phyloP scores from a whole-genome alignment of 2,797 vertebrate species.

The Sebastes matsubarae region DNA sequence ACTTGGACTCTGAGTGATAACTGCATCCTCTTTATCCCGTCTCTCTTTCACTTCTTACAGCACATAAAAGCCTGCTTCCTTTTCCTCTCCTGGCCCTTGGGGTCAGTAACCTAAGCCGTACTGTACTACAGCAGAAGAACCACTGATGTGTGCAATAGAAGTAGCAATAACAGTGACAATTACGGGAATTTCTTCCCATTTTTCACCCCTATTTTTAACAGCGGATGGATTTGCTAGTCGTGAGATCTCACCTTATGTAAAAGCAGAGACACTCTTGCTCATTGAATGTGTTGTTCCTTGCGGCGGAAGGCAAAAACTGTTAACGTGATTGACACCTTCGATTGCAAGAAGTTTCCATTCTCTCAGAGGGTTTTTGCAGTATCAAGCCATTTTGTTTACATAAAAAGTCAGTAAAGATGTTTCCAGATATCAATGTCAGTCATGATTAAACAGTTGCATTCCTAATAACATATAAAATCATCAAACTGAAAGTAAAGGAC shows the following conservation, averaged over 20 bases:
- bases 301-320: background rate
- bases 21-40: conserved; percentile 40
- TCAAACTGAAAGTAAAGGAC: background rate
- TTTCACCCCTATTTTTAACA: background rate
- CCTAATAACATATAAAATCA: background rate
- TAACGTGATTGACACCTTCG: background rate
- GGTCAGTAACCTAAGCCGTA: conserved; percentile 24
- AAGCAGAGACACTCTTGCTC: background rate
- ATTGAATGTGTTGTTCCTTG: background rate
- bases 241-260: background rate
- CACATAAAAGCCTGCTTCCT: conserved; percentile 49
- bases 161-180: background rate
- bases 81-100: conserved; percentile 18
- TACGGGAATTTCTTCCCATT: background rate
- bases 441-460: background rate
- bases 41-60: conserved; percentile 51
- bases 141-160: background rate
- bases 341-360: background rate
- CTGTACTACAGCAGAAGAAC: background rate
- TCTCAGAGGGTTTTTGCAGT: background rate
- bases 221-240: background rate
- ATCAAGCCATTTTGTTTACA: background rate
- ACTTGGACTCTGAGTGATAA: conserved; percentile 24
- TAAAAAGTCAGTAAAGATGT: background rate
- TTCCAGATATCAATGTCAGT: background rate